Evolutionary conservation across 2,113 vertebrate species (phyloP).

Genomic region (Acinonyx jubatus): DNA sequence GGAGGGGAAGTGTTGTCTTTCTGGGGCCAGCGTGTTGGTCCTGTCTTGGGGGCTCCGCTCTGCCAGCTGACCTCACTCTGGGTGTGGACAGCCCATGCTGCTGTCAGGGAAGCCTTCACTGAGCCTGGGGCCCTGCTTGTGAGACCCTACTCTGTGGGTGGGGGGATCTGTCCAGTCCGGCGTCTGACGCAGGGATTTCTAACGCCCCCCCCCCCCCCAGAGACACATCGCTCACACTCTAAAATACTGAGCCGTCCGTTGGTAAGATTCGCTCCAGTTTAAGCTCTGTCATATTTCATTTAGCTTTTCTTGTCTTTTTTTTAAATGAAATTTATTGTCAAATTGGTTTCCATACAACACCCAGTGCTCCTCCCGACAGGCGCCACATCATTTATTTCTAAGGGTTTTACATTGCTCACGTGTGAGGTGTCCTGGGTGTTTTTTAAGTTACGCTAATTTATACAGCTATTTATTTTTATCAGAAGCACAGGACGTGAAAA

Average conservation of each 20-base stretch:
- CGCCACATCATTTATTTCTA: neutral
- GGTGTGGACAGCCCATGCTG: fast-evolving
- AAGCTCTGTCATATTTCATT: neutral
- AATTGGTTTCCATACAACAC: no score
- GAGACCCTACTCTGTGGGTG: neutral
- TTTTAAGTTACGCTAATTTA: neutral
- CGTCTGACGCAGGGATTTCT: neutral
- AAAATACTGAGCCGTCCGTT: fast-evolving
- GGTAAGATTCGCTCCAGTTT: no score
- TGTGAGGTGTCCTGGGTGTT: neutral
- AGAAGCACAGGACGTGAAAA: neutral
- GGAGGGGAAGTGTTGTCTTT: neutral
- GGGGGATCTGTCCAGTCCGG: neutral
- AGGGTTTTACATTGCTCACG: neutral
- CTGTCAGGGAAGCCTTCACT: neutral
- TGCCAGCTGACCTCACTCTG: neutral
- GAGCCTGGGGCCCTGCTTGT: neutral
- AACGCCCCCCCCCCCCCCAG: no score
- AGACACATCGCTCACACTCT: neutral
- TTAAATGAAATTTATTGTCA: no score
- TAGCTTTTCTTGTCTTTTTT: no score
- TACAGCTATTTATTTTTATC: neutral
- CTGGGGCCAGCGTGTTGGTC: neutral
- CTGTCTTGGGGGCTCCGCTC: neutral
- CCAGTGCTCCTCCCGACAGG: no score